Evolutionary conservation across 2,113 vertebrate species (phyloP).

Genomic region (Sinocyclocheilus anophthalmus): DNA sequence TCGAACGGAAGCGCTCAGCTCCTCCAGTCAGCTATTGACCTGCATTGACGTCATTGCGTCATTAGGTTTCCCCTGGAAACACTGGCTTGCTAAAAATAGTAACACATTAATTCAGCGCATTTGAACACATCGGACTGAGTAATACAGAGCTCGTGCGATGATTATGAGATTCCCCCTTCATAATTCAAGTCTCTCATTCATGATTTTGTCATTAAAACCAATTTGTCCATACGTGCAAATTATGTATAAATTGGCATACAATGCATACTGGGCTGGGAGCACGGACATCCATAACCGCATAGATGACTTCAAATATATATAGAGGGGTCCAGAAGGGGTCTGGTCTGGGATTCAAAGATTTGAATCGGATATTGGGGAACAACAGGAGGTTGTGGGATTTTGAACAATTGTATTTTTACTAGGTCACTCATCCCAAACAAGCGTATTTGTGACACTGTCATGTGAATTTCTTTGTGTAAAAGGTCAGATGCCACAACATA

Average conservation of each 20-base stretch:
- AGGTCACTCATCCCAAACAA: neutral
- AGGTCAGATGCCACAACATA: neutral
- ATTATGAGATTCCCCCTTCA: neutral
- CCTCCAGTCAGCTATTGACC: constrained; percentile 91
- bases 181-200: neutral
- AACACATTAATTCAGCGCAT: constrained; percentile 87
- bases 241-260: neutral
- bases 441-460: neutral
- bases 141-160: neutral
- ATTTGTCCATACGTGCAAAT: neutral
- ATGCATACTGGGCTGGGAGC: neutral
- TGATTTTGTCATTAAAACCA: neutral
- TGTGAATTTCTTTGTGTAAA: neutral
- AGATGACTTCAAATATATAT: neutral
- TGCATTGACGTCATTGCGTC: constrained; percentile 99
- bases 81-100: constrained; percentile 91
- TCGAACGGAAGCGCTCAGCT: constrained; percentile 84
- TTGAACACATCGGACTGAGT: constrained; percentile 58
- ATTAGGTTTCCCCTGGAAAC: constrained; percentile 99
- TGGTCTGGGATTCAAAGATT: neutral
- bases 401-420: neutral
- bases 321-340: too few relatives aligned
- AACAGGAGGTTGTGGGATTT: neutral
- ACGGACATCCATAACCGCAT: neutral
- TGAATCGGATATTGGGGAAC: neutral